Base-by-base conservation (phyloP, 1,140 invertebrate species). In the Aricia agestis region DNA sequence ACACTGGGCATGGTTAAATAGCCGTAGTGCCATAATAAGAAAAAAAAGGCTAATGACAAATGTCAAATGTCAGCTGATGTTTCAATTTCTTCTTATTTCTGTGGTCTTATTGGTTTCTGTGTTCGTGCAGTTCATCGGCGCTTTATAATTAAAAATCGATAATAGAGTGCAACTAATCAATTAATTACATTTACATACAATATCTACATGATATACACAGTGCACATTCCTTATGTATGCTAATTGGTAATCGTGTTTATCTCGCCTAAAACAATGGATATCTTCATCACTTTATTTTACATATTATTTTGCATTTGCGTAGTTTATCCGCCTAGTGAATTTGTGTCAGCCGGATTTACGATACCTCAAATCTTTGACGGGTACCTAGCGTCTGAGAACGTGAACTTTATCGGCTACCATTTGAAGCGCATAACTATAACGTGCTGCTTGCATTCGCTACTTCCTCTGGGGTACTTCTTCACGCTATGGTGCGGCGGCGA, bases 321-420 rank as follows among this genome's bases (percentile, higher is more conserved):
- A 18, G 86, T 97, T 67, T 96, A 95, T 91, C 95, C 95, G 25
- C 95, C 95, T 0, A 93, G 92, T 13, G 96, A 96, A 87, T 96
- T 96, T 77, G 92, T 95, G 15, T 94, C 95, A 7, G 93, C 95
- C 66, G 96, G 96, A 5, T 91, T 97, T 69, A 96, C 95, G 0
- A 94, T 96, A 66, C 92, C 95, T 74, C 92, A 93, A 76, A 70
- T 96, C 61, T 96, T 96, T 77, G 89, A 93, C 3, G 86, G 82
- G 42, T 93, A 93, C 74, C 91, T 97, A 32, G 95, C 95, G 1
- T 94, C 93, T 45, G 95, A 96, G 86, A 93, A 93, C 79, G 90
- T 94, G 66, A 91, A 94, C 79, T 96, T 97, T 79, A 87, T 96
- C 58, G 90, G 93, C 36, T 96, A 96, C 86, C 96, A 97, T 77